phyloP scores from a whole-genome alignment of 2,888 invertebrate genomes.

The Caenorhabditis panamensis region DNA sequence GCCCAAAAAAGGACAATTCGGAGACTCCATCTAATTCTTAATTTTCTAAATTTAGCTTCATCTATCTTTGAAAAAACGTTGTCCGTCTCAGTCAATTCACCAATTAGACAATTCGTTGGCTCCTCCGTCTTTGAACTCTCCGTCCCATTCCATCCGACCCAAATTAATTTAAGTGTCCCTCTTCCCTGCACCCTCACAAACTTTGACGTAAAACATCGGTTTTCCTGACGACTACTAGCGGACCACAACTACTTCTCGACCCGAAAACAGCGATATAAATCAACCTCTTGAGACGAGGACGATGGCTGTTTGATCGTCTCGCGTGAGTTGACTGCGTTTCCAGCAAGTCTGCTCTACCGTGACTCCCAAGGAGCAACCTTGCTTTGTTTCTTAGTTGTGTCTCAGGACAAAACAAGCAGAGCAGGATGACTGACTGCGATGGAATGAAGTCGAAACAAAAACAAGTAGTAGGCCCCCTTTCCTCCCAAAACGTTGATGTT shows the following conservation, averaged over 20 bases:
- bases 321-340: not conserved
- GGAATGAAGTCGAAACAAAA: not conserved
- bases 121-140: not conserved
- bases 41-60: slow-evolving; percentile 19
- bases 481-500: slow-evolving; percentile 30
- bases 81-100: slow-evolving; percentile 1
- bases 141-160: not conserved
- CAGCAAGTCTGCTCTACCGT: not conserved
- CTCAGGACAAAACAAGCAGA: slow-evolving; percentile 1
- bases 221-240: too few species aligned
- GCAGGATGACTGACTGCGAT: not conserved
- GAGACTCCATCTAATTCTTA: too few species aligned
- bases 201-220: not conserved
- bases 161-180: slow-evolving; percentile 1
- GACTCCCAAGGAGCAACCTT: not conserved
- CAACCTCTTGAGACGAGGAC: too few species aligned
- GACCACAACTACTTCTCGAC: too few species aligned
- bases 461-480: slow-evolving; percentile 13
- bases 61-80: not conserved
- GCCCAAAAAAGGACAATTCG: not conserved
- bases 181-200: not conserved
- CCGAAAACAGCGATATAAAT: too few species aligned
- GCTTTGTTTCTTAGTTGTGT: not conserved
- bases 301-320: not conserved
- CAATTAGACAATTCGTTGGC: not conserved